Conservation (phyloP, 2,113 vertebrate species). For the Cololabis saira region DNA sequence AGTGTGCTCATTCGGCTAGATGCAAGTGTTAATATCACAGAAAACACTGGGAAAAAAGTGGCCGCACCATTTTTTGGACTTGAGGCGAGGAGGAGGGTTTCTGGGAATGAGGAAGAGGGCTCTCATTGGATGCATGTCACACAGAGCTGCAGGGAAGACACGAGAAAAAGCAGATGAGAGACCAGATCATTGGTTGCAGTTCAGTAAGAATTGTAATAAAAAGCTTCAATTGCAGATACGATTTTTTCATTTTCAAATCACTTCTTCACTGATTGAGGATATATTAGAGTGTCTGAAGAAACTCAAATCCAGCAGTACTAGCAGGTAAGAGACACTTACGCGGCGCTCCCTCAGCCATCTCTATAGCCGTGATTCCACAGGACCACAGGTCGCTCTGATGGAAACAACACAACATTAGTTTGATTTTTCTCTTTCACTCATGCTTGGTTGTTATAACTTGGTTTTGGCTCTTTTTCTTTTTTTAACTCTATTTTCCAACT, state of each 20-base stretch:
- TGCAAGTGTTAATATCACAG: too few species aligned
- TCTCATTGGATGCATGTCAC: constrained; percentile 99
- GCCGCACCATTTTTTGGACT: constrained; percentile 98
- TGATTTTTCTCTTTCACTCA: background rate
- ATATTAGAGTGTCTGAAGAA: background rate
- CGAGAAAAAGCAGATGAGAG: background rate
- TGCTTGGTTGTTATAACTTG: too few species aligned
- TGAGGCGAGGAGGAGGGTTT: constrained; percentile 97
- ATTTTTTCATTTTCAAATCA: too few species aligned
- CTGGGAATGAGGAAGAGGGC: constrained; percentile 99
- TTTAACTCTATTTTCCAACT: too few species aligned
- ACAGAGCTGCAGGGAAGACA: constrained; percentile 85
- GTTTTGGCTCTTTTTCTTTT: too few species aligned
- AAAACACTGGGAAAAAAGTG: background rate
- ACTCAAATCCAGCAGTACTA: background rate
- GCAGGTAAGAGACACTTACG: constrained; percentile 85
- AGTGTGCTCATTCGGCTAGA: background rate
- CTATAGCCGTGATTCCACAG: constrained; percentile 97
- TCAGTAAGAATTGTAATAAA: too few species aligned
- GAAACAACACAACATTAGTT: constrained; percentile 24
- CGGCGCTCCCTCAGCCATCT: constrained; percentile 98
- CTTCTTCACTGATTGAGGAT: too few species aligned
- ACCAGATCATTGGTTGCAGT: background rate
- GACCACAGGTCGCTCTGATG: constrained; percentile 98
- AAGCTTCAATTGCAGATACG: too few species aligned